Percentiles rank a stretch among this genome's conserved stretches.
Conservation (phyloP, 2,888 invertebrate species). For the Dilophus febrilis region DNA sequence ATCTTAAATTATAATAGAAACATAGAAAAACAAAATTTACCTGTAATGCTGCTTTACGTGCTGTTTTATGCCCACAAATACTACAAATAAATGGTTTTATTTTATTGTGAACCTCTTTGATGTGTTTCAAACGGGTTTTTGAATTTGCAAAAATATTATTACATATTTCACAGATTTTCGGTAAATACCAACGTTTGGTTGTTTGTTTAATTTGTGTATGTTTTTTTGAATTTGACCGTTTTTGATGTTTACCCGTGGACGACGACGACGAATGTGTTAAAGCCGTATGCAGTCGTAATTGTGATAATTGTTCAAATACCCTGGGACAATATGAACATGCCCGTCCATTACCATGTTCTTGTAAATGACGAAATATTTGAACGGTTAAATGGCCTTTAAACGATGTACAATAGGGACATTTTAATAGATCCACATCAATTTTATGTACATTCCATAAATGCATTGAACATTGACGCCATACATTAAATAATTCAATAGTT, state of each 20-base stretch:
- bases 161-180: conserved; percentile 51
- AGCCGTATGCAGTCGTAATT: conserved; percentile 40
- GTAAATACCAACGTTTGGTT: conserved; percentile 33
- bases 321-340: conserved; percentile 38
- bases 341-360: conserved; percentile 37
- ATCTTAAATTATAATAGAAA: too few relatives aligned
- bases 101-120: conserved; percentile 55
- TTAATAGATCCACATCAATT: conserved; percentile 39
- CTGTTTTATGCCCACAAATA: conserved; percentile 54
- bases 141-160: conserved; percentile 48
- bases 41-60: conserved; percentile 50
- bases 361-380: conserved; percentile 44
- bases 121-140: conserved; percentile 48
- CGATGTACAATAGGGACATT: conserved; percentile 39
- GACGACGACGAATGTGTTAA: conserved; percentile 20
- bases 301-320: conserved; percentile 41
- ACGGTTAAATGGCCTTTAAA: conserved; percentile 30
- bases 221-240: too few relatives aligned
- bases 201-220: too few relatives aligned
- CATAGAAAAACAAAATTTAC: conserved; percentile 17
- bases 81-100: conserved; percentile 56
- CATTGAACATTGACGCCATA: conserved; percentile 47
- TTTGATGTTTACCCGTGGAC: too few relatives aligned
- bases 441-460: conserved; percentile 54
- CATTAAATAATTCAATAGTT: conserved; percentile 32